Evolutionary conservation across 2,113 vertebrate genomes (phyloP).

Genomic region (Actinemys pallida): DNA sequence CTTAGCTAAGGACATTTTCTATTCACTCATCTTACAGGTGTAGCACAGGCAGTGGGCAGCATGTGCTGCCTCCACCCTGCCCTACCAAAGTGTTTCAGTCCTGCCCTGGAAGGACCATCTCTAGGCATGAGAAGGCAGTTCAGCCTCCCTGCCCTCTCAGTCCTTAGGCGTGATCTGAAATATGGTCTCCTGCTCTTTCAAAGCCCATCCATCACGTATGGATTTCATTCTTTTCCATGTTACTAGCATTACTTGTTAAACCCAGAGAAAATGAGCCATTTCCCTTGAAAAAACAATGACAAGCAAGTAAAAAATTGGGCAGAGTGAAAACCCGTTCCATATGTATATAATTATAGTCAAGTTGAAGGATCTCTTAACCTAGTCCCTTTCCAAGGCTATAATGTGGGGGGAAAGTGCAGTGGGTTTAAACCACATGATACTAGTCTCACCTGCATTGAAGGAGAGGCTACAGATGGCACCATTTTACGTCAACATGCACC

Average conservation of each 20-base stretch:
- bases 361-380: accelerated
- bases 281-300: not conserved
- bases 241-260: not conserved
- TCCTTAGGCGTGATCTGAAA: not conserved
- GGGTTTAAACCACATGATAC: accelerated
- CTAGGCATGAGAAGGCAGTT: not conserved
- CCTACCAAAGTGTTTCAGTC: not conserved
- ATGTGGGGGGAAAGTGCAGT: accelerated
- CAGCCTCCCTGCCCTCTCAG: not conserved
- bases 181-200: not conserved
- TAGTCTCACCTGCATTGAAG: not conserved
- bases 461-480: accelerated
- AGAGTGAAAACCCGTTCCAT: not conserved
- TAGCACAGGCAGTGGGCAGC: not conserved
- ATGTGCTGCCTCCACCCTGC: not conserved
- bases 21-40: not conserved
- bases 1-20: not conserved
- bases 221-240: not conserved
- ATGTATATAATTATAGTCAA: not conserved
- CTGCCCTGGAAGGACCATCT: not conserved
- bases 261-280: slow-evolving; percentile 3
- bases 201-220: not conserved
- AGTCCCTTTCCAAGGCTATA: not conserved
- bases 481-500: accelerated
- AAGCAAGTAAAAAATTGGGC: not conserved